Percentiles rank a stretch among this genome's conserved stretches.
Conservation (phyloP, 2,888 invertebrate genomes). For the Mesoligia furuncula region DNA sequence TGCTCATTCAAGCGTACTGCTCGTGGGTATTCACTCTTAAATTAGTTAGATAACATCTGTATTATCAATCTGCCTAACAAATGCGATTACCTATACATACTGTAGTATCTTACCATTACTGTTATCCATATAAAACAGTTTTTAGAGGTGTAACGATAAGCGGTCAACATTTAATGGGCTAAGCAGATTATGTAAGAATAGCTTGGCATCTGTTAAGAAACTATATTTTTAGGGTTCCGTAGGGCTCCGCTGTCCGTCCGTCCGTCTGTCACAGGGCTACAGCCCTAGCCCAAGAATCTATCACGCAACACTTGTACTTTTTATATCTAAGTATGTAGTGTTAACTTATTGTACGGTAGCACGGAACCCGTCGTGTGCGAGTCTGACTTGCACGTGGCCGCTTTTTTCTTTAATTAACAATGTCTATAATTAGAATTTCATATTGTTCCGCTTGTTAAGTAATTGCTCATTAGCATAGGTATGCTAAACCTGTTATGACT, state of each 20-base stretch:
- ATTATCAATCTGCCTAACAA: constrained; percentile 32
- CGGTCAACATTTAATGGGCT: constrained; percentile 20
- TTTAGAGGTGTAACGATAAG: constrained; percentile 7
- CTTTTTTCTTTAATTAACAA: constrained; percentile 16
- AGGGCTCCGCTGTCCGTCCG: not conserved
- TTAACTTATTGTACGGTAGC: no score
- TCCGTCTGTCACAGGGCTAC: not conserved
- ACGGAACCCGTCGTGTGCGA: not conserved
- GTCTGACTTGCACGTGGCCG: not conserved
- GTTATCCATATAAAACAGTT: constrained; percentile 16
- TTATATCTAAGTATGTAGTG: no score
- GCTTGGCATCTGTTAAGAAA: not conserved
- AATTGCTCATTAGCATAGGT: constrained; percentile 42
- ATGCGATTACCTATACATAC: constrained; percentile 14
- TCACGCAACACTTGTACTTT: no score
- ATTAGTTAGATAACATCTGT: constrained; percentile 51
- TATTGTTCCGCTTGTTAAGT: constrained; percentile 32
- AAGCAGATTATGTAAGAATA: constrained; percentile 16
- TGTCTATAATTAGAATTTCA: constrained; percentile 21
- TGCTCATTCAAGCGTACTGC: constrained; percentile 36
- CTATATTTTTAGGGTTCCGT: not conserved
- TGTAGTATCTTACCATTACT: constrained; percentile 20
- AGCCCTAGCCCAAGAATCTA: no score
- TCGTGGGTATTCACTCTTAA: constrained; percentile 11
- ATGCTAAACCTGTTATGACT: constrained; percentile 13